Base-by-base conservation (phyloP, 2,888 invertebrate genomes). In the Sisyra nigra region DNA sequence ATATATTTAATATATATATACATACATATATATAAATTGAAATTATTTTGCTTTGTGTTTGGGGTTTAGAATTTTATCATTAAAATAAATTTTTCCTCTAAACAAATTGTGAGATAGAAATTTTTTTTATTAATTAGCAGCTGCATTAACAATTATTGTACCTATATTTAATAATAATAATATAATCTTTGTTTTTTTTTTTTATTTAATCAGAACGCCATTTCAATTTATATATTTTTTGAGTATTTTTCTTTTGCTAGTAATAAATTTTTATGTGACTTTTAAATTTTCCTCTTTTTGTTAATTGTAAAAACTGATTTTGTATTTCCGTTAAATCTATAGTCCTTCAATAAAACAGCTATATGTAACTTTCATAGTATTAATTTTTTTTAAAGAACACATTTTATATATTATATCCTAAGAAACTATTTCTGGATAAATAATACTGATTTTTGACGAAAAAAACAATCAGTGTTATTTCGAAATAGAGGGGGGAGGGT, bases 361-460 rank as follows among this genome's bases (percentile, higher is more conserved):
- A 40, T 40, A 15, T 15, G 17, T 13, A 15, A 15, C 17, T 35
- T 35, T 34, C 14, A 15, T 35, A 15, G 9, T 35, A 35, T 15
- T 35, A 31, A 31, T 11, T 40, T 31, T 38, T 38, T 13, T 30
- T 30, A 40, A 40, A 40, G 40, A 40, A 40, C 40, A 40, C 40
- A 40, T 40, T 40, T 30, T 38, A 31, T n/a, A n/a, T n/a, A 31
- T 31, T 40, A 30, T 40, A 40, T 18, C 31, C 40, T 40, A 40
- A 40, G 37, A 19, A 15, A 15, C 13, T 13, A 9, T 9, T 15
- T 35, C 6, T 13, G 13, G 17, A 35, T 35, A 15, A 11, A 24
- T 24, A 24, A 24, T 24, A 24, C 24, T 24, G 24, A 24, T 24
- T 24, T 24, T 24, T 24, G 24, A 24, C 24, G 24, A 24, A 24